Percentiles rank a stretch among this genome's conserved stretches.
Conservation (phyloP, 2,888 invertebrate genomes). For the Venustoraphidia nigricollis region DNA sequence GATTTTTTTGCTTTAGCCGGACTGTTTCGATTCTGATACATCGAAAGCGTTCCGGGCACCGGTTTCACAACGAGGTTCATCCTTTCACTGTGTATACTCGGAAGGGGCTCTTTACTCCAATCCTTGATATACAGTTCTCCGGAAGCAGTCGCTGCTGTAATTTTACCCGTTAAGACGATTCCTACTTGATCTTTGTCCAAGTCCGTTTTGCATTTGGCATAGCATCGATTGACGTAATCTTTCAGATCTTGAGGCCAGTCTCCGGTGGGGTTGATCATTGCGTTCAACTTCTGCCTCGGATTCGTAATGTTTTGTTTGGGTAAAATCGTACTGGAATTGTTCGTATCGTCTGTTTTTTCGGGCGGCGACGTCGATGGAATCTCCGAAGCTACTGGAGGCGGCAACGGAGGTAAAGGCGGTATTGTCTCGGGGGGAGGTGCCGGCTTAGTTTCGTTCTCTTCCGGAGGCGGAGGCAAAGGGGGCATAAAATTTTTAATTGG, state of each 20-base stretch:
- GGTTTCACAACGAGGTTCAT: constrained; percentile 48
- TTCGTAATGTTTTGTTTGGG: constrained; percentile 15
- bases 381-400: constrained; percentile 15
- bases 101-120: constrained; percentile 90
- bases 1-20: constrained; percentile 20
- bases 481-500: constrained; percentile 21
- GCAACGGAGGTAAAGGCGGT: constrained; percentile 36
- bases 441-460: constrained; percentile 28
- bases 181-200: constrained; percentile 90
- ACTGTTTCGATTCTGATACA: constrained; percentile 38
- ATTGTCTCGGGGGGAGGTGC: constrained; percentile 36
- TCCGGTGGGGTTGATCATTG: constrained; percentile 40
- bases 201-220: constrained; percentile 73
- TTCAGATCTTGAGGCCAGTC: constrained; percentile 68
- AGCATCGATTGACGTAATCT: constrained; percentile 83
- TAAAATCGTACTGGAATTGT: constrained; percentile 9
- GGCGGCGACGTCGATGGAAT: constrained; percentile 5
- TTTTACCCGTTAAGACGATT: constrained; percentile 84
- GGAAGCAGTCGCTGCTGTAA: constrained; percentile 77
- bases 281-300: constrained; percentile 22
- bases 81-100: constrained; percentile 69
- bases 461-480: constrained; percentile 31
- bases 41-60: constrained; percentile 37
- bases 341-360: constrained; percentile 15
- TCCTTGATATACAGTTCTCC: constrained; percentile 80